phyloP scores from a whole-genome alignment of 2,888 invertebrate genomes.

The Unio pictorum region DNA sequence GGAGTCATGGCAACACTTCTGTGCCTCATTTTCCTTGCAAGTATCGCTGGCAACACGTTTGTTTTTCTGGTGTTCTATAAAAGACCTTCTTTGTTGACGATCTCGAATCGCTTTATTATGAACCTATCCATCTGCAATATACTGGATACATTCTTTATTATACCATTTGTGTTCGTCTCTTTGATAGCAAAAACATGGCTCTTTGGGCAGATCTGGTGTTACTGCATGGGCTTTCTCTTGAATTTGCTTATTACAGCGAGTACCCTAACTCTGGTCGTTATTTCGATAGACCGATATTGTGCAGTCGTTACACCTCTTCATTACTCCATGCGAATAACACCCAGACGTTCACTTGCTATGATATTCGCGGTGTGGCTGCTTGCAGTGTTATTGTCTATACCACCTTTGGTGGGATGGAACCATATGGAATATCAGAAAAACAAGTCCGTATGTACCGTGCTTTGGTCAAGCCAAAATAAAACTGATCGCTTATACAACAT shows the following conservation, averaged over 20 bases:
- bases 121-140: slow-evolving; percentile 75
- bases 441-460: slow-evolving; percentile 61
- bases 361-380: slow-evolving; percentile 72
- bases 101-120: slow-evolving; percentile 81
- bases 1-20: slow-evolving; percentile 42
- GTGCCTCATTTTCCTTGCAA: slow-evolving; percentile 66
- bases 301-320: slow-evolving; percentile 80
- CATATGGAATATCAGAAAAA: slow-evolving; percentile 55
- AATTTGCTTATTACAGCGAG: slow-evolving; percentile 76
- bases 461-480: slow-evolving; percentile 52
- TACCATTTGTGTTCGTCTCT: slow-evolving; percentile 71
- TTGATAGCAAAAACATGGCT: slow-evolving; percentile 65
- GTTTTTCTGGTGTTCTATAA: slow-evolving; percentile 83
- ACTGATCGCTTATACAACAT: slow-evolving; percentile 68
- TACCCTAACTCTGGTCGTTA: slow-evolving; percentile 78
- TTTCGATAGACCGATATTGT: slow-evolving; percentile 79
- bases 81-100: slow-evolving; percentile 82
- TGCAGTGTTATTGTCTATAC: slow-evolving; percentile 70
- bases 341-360: slow-evolving; percentile 70
- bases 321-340: slow-evolving; percentile 76
- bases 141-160: slow-evolving; percentile 72
- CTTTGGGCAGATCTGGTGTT: slow-evolving; percentile 71
- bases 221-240: slow-evolving; percentile 78
- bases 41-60: slow-evolving; percentile 81
- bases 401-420: slow-evolving; percentile 68